Evolutionary conservation across 2,888 invertebrate genomes (phyloP).

Genomic region (Pyrrhia umbra): DNA sequence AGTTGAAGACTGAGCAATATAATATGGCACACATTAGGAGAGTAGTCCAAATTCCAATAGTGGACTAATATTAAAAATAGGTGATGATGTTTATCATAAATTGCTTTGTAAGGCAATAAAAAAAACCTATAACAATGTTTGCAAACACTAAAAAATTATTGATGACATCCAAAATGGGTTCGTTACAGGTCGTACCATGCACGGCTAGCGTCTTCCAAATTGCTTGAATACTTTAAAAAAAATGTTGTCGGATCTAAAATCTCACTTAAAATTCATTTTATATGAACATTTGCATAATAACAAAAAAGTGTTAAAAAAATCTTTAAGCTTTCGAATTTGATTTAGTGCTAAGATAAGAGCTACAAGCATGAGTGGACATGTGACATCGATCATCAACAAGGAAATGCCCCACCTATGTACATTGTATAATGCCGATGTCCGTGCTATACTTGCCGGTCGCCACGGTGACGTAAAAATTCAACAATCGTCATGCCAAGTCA

Average conservation of each 20-base stretch:
- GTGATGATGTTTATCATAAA: too few species aligned
- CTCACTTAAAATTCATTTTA: background rate
- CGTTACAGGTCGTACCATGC: background rate
- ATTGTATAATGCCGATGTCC: conserved; percentile 5
- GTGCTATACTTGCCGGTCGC: conserved; percentile 8
- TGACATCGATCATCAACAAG: conserved; percentile 13
- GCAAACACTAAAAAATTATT: too few species aligned
- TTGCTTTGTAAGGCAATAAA: too few species aligned
- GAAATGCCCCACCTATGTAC: conserved; percentile 26
- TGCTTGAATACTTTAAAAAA: background rate
- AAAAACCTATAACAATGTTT: too few species aligned
- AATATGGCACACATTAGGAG: too few species aligned
- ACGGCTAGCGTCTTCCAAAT: background rate
- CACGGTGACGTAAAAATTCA: conserved; percentile 46
- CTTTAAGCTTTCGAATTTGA: too few species aligned
- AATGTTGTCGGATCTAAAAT: background rate
- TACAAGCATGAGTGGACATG: conserved; percentile 1
- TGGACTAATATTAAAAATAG: too few species aligned
- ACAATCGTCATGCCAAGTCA: conserved; percentile 38
- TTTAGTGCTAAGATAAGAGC: conserved; percentile 1
- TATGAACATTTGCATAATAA: background rate
- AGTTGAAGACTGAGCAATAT: too few species aligned
- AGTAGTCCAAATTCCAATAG: too few species aligned
- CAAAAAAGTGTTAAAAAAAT: too few species aligned
- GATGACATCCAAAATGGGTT: background rate